Conservation (phyloP, 1,140 invertebrate species). For the Bradysia coprophila region DNA sequence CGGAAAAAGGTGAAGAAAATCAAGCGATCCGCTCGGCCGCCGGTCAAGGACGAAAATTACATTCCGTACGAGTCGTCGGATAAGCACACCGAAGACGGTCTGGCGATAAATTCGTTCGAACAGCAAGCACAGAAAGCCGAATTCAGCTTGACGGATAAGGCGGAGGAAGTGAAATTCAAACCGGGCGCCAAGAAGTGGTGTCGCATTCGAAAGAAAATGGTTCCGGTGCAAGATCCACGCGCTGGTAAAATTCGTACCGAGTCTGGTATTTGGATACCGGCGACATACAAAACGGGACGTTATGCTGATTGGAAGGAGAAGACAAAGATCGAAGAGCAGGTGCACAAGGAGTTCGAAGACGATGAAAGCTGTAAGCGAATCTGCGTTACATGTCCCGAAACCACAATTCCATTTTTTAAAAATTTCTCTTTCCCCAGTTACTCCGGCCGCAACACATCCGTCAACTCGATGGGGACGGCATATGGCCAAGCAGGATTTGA, state of each 20-base stretch:
- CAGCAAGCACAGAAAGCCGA: conserved; percentile 48
- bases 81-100: conserved; percentile 77
- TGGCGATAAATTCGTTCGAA: conserved; percentile 57
- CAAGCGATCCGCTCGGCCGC: conserved; percentile 32
- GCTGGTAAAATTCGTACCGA: conserved; percentile 82
- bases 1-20: conserved; percentile 26
- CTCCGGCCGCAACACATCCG: conserved; percentile 22
- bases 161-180: conserved; percentile 36
- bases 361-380: conserved; percentile 22
- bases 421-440: not conserved
- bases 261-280: conserved; percentile 83
- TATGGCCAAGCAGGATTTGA: conserved; percentile 35
- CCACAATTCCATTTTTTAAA: not conserved
- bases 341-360: conserved; percentile 37
- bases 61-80: conserved; percentile 74
- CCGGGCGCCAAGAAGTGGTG: conserved; percentile 59
- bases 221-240: conserved; percentile 44
- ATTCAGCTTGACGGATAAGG: conserved; percentile 66
- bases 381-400: too few species aligned
- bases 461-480: conserved; percentile 38
- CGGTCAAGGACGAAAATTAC: conserved; percentile 50
- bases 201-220: conserved; percentile 81
- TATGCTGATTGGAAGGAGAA: conserved; percentile 80
- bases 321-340: conserved; percentile 44
- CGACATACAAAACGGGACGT: conserved; percentile 78